Base-by-base conservation (phyloP, 2,888 invertebrate species). In the Carcina quercana region DNA sequence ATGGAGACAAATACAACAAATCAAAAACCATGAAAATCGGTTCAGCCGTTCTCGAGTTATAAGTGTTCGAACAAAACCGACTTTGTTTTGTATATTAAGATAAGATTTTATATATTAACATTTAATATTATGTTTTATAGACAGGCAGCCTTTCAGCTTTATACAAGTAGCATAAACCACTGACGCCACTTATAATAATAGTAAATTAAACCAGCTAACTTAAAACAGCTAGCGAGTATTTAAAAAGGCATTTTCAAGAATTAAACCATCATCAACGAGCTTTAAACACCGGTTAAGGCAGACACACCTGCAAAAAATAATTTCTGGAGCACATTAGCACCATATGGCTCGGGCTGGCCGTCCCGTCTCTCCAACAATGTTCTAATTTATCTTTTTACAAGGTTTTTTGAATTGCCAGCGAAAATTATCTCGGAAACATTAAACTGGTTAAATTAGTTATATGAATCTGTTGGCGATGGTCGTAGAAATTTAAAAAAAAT, bases 251-350 rank as follows among this genome's bases (percentile, higher is more conserved):
- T 30, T 19, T 19, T 13, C 13, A 6, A 11, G 44, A 38, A 59
- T 61, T 35, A 55, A 56, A 58, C 43, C 35, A 35, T 45, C 59
- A 59, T 62, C 49, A 55, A 53, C 52, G 43, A 50, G 49, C 57
- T 56, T 60, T 53, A 61, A 59, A 62, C 46, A 35, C 34, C 47
- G 36, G 47, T 53, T 59, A 50, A 48, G 43, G 45, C 24, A 49
- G 48, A 33, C 52, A 39, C 62, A 63, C 59, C 59, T 61, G 58
- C 53, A 50, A 53, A 52, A 53, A 50, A 50, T 45, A 45, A 47
- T 56, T 54, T 59, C 47, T 47, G 47, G 35, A 52, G 38, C 46
- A 43, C 59, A 64, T 66, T 60, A 58, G 49, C 53, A 37, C 41
- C 44, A 48, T 45, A 43, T 44, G 48, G 30, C 37, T 27, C 45